Conservation (phyloP, 2,113 vertebrate genomes). For the Saguinus midas region DNA sequence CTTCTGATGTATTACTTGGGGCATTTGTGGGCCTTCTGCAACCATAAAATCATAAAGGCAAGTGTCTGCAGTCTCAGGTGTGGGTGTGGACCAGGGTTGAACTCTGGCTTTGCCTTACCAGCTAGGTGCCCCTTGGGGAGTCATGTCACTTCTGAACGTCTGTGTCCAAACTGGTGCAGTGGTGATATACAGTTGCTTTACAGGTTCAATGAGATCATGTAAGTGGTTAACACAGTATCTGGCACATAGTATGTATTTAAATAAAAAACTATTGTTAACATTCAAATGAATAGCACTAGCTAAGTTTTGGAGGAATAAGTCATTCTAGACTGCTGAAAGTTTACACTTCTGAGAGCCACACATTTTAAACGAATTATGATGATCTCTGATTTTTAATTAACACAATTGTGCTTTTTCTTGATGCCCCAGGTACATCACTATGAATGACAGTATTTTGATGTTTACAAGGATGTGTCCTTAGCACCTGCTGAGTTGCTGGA, state of each 20-base stretch:
- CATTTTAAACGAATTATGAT: background rate
- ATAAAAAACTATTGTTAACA: background rate
- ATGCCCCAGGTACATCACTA: background rate
- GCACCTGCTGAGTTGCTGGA: background rate
- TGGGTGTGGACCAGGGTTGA: fast-evolving
- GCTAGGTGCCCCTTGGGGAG: background rate
- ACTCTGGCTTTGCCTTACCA: background rate
- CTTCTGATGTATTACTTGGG: background rate
- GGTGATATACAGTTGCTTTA: background rate
- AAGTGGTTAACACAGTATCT: background rate
- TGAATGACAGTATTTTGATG: background rate
- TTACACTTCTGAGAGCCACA: background rate
- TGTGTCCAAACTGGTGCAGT: background rate
- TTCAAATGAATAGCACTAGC: background rate
- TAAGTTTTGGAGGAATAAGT: background rate
- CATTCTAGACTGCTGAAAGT: background rate
- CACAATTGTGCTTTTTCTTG: background rate
- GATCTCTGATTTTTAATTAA: background rate
- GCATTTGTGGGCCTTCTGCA: background rate
- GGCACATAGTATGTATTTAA: background rate
- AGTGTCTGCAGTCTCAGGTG: background rate
- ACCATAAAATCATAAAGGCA: background rate
- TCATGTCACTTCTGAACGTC: fast-evolving
- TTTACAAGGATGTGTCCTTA: too few relatives aligned
- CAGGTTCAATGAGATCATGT: background rate